Percentiles rank a stretch among this genome's conserved stretches.
Evolutionary conservation across 2,888 invertebrate genomes (phyloP).

Genomic region (Andrena flavipes): DNA sequence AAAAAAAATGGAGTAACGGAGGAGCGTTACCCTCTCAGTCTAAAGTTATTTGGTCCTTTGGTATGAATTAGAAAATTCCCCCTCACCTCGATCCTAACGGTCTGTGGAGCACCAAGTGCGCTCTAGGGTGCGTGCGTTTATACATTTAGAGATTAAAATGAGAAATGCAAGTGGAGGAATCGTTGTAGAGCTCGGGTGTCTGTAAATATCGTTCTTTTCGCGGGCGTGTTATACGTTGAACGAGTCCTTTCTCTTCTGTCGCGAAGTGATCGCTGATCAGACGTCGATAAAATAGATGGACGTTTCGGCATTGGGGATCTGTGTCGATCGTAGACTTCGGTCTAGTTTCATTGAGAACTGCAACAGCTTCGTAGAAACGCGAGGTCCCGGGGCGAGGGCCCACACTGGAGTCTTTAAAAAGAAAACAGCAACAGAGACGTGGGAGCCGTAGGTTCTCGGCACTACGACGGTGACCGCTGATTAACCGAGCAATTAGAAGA

Average conservation of each 20-base stretch:
- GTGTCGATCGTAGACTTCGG: conserved; percentile 59
- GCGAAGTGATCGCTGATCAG: conserved; percentile 4
- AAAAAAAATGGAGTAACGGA: conserved; percentile 47
- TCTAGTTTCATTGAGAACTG: conserved; percentile 64
- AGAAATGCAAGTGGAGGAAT: background rate
- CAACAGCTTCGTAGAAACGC: conserved; percentile 73
- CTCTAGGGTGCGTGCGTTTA: conserved; percentile 28
- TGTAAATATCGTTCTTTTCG: conserved; percentile 1
- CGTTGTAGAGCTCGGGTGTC: background rate
- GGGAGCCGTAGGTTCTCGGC: background rate
- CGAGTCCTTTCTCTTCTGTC: conserved; percentile 19
- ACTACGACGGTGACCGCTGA: background rate
- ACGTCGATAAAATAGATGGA: conserved; percentile 17
- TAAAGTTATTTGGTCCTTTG: conserved; percentile 39
- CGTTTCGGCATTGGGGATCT: conserved; percentile 15
- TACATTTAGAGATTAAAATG: conserved; percentile 22
- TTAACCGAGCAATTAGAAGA: conserved; percentile 14
- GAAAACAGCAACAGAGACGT: background rate
- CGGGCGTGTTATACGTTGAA: conserved; percentile 6
- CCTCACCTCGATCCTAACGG: conserved; percentile 10
- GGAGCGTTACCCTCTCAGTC: conserved; percentile 62
- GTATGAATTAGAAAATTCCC: conserved; percentile 22
- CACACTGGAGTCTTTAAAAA: background rate
- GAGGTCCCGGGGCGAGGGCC: conserved; percentile 54
- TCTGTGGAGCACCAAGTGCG: background rate